Evolutionary conservation across 2,888 invertebrate species (phyloP).

Genomic region (Mimachlamys varia): DNA sequence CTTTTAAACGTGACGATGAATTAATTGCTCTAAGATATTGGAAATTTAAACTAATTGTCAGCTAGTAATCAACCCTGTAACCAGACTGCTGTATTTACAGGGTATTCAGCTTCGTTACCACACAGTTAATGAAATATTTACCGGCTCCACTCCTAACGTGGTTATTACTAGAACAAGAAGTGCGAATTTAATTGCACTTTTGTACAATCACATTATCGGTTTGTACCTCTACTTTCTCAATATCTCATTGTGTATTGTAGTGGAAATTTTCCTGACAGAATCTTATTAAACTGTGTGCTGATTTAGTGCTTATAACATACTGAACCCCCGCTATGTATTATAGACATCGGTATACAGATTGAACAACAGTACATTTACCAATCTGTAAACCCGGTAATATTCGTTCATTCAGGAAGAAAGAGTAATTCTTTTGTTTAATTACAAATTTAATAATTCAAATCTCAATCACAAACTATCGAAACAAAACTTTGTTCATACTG

Average conservation of each 20-base stretch:
- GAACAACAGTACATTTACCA: not conserved
- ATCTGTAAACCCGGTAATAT: not conserved
- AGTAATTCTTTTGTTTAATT: too few species aligned
- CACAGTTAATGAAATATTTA: not conserved
- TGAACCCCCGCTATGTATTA: not conserved
- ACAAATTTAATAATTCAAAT: too few species aligned
- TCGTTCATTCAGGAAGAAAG: too few species aligned
- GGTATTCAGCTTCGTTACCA: too few species aligned
- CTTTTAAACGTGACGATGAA: too few species aligned
- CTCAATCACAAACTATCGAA: too few species aligned
- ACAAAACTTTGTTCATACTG: too few species aligned
- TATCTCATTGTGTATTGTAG: not conserved
- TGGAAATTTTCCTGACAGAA: not conserved
- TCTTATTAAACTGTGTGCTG: not conserved
- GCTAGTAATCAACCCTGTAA: too few species aligned
- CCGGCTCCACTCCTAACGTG: not conserved
- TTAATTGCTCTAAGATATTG: too few species aligned
- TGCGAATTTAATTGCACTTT: not conserved
- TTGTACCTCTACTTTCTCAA: not conserved
- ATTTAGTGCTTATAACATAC: not conserved
- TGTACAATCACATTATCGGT: not conserved
- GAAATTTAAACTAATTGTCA: too few species aligned
- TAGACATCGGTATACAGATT: not conserved
- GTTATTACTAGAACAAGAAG: not conserved
- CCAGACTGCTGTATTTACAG: too few species aligned